These are phyloP conservation scores for Lymantria monacha DNA, from an alignment of 2,888 invertebrate species.

Conservation along the genomic window DNA sequence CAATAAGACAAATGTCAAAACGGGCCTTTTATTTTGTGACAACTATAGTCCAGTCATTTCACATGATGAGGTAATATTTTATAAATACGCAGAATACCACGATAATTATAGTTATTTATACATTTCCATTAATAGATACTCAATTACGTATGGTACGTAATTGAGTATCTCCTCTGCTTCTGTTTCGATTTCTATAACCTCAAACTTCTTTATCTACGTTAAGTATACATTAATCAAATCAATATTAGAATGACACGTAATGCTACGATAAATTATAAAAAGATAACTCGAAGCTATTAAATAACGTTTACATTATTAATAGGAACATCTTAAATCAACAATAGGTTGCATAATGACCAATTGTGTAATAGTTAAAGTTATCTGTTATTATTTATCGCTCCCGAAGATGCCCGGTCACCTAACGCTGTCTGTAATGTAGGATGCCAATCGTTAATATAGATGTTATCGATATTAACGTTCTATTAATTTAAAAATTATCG, in stretches of 20 bases:
- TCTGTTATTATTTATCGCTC: conserved; percentile 44
- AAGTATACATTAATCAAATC: no score
- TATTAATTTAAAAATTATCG: conserved; percentile 19
- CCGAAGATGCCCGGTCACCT: conserved; percentile 49
- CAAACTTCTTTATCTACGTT: no score
- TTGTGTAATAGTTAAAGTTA: conserved; percentile 20
- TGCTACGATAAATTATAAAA: neutral
- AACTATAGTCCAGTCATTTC: no score
- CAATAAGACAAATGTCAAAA: no score
- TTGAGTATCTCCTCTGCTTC: no score
- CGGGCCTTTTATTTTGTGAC: no score
- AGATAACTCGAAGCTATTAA: conserved; percentile 31
- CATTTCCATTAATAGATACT: no score
- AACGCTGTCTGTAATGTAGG: conserved; percentile 37
- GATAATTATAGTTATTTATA: no score
- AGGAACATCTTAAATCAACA: neutral
- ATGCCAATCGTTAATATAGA: conserved; percentile 37
- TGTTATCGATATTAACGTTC: conserved; percentile 27
- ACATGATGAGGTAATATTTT: no score
- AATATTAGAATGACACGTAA: neutral
- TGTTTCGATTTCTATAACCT: no score
- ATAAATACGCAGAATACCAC: no score
- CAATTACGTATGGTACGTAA: no score
- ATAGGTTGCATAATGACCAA: neutral
- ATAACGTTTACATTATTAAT: conserved; percentile 12